Percentiles rank a stretch among this genome's conserved stretches.
Evolutionary conservation across 1,140 invertebrate species (phyloP).

Genomic region (Drosophila yakuba): DNA sequence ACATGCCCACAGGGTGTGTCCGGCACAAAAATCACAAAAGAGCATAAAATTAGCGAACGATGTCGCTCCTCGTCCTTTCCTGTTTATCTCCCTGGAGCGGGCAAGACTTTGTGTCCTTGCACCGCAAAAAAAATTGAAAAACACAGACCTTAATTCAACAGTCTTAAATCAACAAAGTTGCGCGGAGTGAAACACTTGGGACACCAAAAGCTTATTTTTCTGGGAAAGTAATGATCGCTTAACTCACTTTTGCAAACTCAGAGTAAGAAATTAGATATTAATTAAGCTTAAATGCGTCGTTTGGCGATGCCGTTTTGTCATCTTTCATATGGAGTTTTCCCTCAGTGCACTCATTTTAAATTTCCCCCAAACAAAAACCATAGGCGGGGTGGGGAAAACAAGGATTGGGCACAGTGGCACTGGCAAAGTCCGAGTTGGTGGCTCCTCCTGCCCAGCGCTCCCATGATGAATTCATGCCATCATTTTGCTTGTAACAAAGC

Average conservation of each 20-base stretch:
- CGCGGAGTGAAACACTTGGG: not conserved
- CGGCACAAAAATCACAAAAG: slow-evolving; percentile 80
- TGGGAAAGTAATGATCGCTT: not conserved
- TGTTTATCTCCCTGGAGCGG: slow-evolving; percentile 15
- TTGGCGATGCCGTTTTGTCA: no score
- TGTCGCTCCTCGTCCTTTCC: slow-evolving; percentile 33
- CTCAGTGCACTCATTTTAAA: slow-evolving; percentile 63
- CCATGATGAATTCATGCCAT: slow-evolving; percentile 80
- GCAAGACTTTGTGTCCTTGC: slow-evolving; percentile 55
- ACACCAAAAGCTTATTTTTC: not conserved
- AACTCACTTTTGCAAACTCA: no score
- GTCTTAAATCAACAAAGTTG: not conserved
- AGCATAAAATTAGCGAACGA: slow-evolving; percentile 78
- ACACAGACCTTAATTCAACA: slow-evolving; percentile 1
- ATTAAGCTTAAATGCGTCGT: no score
- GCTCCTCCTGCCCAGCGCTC: slow-evolving; percentile 28
- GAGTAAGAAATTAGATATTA: not conserved
- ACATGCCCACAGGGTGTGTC: slow-evolving; percentile 78
- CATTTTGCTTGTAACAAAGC: slow-evolving; percentile 77
- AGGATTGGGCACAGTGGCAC: slow-evolving; percentile 16
- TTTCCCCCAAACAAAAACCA: slow-evolving; percentile 38
- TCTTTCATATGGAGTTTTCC: not conserved
- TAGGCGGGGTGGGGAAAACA: not conserved
- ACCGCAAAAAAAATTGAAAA: slow-evolving; percentile 2
- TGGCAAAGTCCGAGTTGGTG: slow-evolving; percentile 6